phyloP scores from a whole-genome alignment of 2,888 invertebrate genomes.

The Thysanoteuthis rhombus region DNA sequence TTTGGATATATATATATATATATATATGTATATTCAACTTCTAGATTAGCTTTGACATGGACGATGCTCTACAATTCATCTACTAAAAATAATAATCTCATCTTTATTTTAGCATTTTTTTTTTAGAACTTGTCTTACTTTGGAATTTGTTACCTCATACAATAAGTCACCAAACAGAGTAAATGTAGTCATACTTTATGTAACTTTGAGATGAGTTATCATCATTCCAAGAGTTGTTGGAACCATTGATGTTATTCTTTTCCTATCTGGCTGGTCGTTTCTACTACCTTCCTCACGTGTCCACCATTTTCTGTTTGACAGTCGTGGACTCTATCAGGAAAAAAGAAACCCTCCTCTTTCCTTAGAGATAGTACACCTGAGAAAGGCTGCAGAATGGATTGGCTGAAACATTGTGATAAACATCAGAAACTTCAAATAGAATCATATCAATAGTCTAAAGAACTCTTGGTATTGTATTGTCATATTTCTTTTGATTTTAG shows the following conservation, averaged over 20 bases:
- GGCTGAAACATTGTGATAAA: background rate
- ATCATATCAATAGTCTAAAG: background rate
- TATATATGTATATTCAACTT: too few species aligned
- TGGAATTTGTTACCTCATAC: background rate
- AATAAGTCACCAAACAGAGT: background rate
- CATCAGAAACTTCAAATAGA: background rate
- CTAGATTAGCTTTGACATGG: too few species aligned
- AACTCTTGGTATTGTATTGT: background rate
- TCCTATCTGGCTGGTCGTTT: background rate
- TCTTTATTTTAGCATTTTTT: background rate
- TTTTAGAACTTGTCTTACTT: background rate
- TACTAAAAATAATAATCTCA: background rate
- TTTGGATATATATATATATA: too few species aligned
- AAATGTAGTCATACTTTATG: background rate
- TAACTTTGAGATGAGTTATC: background rate
- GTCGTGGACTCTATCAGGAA: background rate
- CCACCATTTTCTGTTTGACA: background rate
- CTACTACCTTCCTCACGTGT: background rate
- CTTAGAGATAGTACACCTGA: background rate
- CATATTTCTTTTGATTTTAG: background rate
- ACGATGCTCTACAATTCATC: background rate
- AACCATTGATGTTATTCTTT: background rate
- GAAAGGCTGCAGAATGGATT: background rate
- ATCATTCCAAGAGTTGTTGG: background rate
- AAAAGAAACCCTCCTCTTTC: background rate